Evolutionary conservation across 2,797 vertebrate genomes (phyloP).

Genomic region (Malacoraja senta): DNA sequence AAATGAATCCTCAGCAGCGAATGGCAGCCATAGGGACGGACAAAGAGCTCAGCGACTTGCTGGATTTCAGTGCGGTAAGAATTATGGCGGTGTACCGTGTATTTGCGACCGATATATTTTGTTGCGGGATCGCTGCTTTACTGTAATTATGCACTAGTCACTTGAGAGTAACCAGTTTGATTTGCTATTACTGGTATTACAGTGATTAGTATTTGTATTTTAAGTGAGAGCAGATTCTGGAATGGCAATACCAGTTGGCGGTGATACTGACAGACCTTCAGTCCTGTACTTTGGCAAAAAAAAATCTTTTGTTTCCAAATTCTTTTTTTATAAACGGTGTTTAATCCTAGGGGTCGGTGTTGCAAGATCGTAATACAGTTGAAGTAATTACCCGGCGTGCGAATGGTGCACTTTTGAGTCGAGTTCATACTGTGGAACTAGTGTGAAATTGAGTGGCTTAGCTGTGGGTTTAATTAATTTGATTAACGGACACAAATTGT

Average conservation of each 20-base stretch:
- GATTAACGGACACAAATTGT: neutral
- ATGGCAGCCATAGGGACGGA: conserved; percentile 97
- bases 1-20: conserved; percentile 67
- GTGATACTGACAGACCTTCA: neutral
- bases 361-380: neutral
- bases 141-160: neutral
- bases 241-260: neutral
- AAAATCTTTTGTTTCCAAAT: conserved; percentile 7
- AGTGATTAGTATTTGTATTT: neutral
- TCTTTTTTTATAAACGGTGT: neutral
- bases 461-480: conserved; percentile 22
- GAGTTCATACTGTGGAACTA: neutral
- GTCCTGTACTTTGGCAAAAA: neutral
- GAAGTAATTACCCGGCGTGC: neutral
- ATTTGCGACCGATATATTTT: conserved; percentile 26
- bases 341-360: neutral
- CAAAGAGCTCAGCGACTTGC: conserved; percentile 97
- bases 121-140: neutral
- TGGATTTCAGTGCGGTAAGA: conserved; percentile 99
- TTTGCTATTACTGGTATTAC: neutral
- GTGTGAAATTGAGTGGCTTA: neutral
- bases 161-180: neutral
- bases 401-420: neutral
- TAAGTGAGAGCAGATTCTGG: neutral
- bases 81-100: conserved; percentile 21